These are phyloP conservation scores for Leucopternis melanops DNA, from an alignment of 2,113 vertebrate genomes.

Conservation along the genomic window DNA sequence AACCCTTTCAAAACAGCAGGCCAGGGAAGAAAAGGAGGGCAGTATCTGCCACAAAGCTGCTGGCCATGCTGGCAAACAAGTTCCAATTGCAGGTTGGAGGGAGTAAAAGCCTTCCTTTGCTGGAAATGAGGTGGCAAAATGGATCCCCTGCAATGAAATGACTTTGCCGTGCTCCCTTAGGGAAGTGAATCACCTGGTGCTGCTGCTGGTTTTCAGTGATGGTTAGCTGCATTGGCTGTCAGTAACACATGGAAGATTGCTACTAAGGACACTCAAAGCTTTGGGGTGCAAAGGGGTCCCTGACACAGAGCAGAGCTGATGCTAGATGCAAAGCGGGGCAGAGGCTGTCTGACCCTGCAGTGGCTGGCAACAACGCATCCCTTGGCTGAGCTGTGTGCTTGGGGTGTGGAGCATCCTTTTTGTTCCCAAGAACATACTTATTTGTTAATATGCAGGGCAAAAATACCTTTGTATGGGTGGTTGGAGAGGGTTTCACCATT, in stretches of 20 bases:
- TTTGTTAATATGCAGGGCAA: background rate
- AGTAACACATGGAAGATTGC: background rate
- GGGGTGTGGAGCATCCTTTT: background rate
- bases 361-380: rapidly evolving
- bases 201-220: background rate
- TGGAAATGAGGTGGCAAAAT: background rate
- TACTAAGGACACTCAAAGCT: background rate
- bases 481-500: background rate
- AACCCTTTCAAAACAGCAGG: background rate
- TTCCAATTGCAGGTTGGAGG: background rate
- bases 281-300: background rate
- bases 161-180: background rate
- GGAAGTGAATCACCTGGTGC: background rate
- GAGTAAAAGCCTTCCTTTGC: background rate
- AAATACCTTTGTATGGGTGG: background rate
- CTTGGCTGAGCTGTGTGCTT: background rate
- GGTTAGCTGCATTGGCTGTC: background rate
- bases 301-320: background rate
- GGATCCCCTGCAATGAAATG: background rate
- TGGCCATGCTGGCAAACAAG: background rate
- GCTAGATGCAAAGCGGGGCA: rapidly evolving
- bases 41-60: background rate
- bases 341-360: background rate
- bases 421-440: background rate
- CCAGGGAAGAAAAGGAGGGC: background rate